Percentiles rank a stretch among this genome's conserved stretches.
Evolutionary conservation across 2,888 invertebrate species (phyloP).

Genomic region (Alsophila aescularia): DNA sequence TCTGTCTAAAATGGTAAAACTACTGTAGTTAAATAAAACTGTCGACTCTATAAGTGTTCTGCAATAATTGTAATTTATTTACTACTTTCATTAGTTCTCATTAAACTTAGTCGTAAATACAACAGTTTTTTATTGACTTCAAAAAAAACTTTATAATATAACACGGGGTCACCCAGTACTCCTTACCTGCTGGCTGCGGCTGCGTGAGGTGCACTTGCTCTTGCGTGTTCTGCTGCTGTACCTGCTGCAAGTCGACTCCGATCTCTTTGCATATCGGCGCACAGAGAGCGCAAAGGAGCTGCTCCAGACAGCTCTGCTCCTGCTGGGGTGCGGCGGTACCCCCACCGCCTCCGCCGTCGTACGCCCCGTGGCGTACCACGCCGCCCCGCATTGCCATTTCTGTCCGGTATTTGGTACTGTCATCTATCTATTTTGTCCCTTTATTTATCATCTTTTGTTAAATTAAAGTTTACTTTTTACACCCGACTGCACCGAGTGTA

Average conservation of each 20-base stretch:
- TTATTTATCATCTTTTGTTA: background rate
- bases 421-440: background rate
- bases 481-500: no score
- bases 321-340: constrained; percentile 29
- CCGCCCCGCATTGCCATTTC: constrained; percentile 74
- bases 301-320: constrained; percentile 73
- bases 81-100: no score
- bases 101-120: no score
- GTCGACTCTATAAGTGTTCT: no score
- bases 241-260: constrained; percentile 71
- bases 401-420: constrained; percentile 32
- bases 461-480: no score
- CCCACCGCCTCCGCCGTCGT: constrained; percentile 61
- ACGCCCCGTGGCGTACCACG: constrained; percentile 51
- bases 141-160: no score
- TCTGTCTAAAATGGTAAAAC: no score
- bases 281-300: constrained; percentile 77
- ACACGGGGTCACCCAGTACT: no score
- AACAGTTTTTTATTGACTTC: no score
- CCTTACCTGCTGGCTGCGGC: constrained; percentile 61
- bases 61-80: no score
- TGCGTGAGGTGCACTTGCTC: constrained; percentile 72
- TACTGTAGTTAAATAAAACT: no score
- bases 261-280: constrained; percentile 80
- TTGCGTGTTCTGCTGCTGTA: constrained; percentile 48